Percentiles rank a stretch among this genome's conserved stretches.
Conservation (phyloP, 2,113 vertebrate species). For the Smithornis capensis region DNA sequence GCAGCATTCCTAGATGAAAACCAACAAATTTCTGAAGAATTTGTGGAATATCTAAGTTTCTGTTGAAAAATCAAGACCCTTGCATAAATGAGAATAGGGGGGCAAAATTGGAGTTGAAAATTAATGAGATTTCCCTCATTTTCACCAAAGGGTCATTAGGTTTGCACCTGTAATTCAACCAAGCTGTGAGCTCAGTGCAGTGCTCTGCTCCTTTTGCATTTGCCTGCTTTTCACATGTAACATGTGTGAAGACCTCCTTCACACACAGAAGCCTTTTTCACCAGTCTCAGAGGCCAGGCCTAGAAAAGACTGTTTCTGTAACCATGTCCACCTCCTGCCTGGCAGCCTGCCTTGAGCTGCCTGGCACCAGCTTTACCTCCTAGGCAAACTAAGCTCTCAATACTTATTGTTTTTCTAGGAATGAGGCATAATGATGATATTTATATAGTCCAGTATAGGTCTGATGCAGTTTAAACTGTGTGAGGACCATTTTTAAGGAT, state of each 20-base stretch:
- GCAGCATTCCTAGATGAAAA: neutral
- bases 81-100: neutral
- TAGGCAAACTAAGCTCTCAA: neutral
- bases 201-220: neutral
- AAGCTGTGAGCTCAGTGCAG: neutral
- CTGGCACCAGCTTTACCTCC: neutral
- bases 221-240: neutral
- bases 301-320: slow-evolving; percentile 1
- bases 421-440: neutral
- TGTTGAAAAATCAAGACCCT: neutral
- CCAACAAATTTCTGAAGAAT: neutral
- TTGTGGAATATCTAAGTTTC: neutral
- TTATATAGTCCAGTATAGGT: neutral
- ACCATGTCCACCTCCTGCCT: neutral
- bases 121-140: neutral
- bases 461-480: neutral
- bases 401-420: slow-evolving; percentile 15
- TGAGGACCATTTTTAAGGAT: neutral
- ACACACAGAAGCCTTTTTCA: neutral
- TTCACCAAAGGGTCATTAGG: neutral
- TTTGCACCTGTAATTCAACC: neutral
- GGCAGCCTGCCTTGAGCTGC: neutral
- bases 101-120: neutral
- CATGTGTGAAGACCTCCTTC: neutral
- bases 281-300: neutral